phyloP scores from a whole-genome alignment of 2,888 invertebrate species.

The Euzophera pinguis region DNA sequence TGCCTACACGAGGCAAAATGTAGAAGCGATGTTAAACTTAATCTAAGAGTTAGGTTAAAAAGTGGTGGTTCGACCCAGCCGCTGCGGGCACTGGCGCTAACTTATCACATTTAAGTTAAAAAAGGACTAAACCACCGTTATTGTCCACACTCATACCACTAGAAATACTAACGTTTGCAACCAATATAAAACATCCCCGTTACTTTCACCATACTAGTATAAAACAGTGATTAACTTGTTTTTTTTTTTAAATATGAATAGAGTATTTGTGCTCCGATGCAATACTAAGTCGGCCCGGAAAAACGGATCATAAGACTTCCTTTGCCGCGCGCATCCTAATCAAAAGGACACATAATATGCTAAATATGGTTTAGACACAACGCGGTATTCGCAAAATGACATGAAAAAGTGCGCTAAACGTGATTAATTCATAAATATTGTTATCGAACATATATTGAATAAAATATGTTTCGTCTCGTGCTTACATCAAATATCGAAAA shows the following conservation, averaged over 20 bases:
- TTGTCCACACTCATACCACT: constrained; percentile 70
- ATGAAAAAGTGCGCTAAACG: too few relatives aligned
- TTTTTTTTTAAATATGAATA: constrained; percentile 47
- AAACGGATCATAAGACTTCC: constrained; percentile 36
- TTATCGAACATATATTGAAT: too few relatives aligned
- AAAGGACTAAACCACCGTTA: constrained; percentile 60
- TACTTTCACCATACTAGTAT: constrained; percentile 48
- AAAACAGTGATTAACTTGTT: constrained; percentile 59
- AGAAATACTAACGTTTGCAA: constrained; percentile 67
- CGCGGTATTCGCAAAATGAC: too few relatives aligned
- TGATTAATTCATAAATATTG: too few relatives aligned
- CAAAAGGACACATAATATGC: constrained; percentile 59
- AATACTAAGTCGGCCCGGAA: constrained; percentile 23
- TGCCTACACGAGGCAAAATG: constrained; percentile 53
- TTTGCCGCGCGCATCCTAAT: constrained; percentile 21
- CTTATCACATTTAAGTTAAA: constrained; percentile 55
- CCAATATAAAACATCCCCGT: constrained; percentile 56
- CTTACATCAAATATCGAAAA: too few relatives aligned
- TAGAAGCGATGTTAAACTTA: constrained; percentile 70
- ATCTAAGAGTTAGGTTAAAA: constrained; percentile 61
- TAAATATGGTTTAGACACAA: constrained; percentile 25
- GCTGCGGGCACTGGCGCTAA: constrained; percentile 36
- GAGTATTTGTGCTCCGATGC: constrained; percentile 71
- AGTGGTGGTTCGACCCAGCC: constrained; percentile 46
- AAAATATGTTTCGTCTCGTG: too few relatives aligned